Base-by-base conservation (phyloP, 2,888 invertebrate species). In the Chalcosyrphus nemorum region DNA sequence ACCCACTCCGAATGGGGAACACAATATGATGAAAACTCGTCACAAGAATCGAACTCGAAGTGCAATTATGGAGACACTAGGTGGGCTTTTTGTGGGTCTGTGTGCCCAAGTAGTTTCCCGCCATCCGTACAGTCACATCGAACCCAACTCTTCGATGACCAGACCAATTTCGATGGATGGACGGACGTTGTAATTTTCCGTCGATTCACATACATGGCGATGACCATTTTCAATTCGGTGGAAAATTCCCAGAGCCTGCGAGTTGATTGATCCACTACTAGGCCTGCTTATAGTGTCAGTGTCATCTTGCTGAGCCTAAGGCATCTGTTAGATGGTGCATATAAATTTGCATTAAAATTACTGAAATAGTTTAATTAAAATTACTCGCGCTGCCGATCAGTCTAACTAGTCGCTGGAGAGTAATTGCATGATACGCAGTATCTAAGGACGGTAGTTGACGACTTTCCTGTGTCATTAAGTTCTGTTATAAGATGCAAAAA, bases 1-100 rank as follows among this genome's bases (percentile, higher is more conserved):
- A 74, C 61, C 50, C 47, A 54, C 35, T 54, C 15, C 29, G 52
- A 59, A 76, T 70, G 68, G 54, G 47, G 24, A 68, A 29, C 29
- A 11, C 43, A 65, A 47, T 54, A 68, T 72, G 59, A 68, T 74
- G 80, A 54, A 75, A 81, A 81, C 63, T 75, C 70, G 63, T 75
- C 75, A 75, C 63, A 75, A 76, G 81, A 81, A 75, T 76, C n/a
- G n/a, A 76, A 81, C 57, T 35, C 50, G 38, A 57, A 71, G n/a
- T 21, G 65, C 29, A 66, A 59, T 71, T 81, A 81, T 71, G 66
- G 61, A 65, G 63, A 75, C 41, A 38, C 38, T 61, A 17, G 47
- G 74, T 70, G 59, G 50, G 13, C 59, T 38, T 57, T 65, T 65
- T 57, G 57, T 70, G 43, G 29, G 63, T 71, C 29, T 61, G 13